Conservation (phyloP, 2,113 vertebrate species). For the Xiphophorus couchianus region DNA sequence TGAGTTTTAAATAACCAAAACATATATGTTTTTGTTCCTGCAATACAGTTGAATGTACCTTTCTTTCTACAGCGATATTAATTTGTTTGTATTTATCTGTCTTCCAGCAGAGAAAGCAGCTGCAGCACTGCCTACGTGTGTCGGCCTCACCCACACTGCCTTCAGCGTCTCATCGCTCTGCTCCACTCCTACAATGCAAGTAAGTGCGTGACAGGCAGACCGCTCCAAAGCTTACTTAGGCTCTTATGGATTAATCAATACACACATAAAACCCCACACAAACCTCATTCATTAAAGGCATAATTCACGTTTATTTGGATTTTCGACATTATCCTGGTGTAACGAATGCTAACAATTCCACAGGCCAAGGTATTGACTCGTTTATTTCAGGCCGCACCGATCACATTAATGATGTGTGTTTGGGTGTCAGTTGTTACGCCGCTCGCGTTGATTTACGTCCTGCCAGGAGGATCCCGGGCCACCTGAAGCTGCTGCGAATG, state of each 20-base stretch:
- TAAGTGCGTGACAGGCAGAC: conserved; percentile 26
- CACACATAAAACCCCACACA: conserved; percentile 45
- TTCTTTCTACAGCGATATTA: neutral
- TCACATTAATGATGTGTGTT: conserved; percentile 1
- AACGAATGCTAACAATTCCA: conserved; percentile 14
- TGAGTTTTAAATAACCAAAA: neutral
- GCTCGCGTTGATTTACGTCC: neutral
- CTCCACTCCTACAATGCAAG: conserved; percentile 20
- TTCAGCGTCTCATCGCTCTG: conserved; percentile 47
- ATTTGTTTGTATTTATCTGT: conserved; percentile 1
- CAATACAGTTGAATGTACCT: neutral
- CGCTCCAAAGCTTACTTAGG: conserved; percentile 34
- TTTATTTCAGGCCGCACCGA: neutral
- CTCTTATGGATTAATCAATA: conserved; percentile 61
- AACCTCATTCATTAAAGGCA: conserved; percentile 34
- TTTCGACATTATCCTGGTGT: neutral
- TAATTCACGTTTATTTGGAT: conserved; percentile 6
- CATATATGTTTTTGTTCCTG: neutral
- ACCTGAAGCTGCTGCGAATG: neutral
- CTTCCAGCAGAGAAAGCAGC: conserved; percentile 25
- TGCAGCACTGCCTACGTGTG: conserved; percentile 16
- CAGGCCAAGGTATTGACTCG: conserved; percentile 4
- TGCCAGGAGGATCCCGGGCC: neutral
- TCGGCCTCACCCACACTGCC: conserved; percentile 29
- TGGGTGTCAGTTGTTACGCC: neutral